Evolutionary conservation across 2,113 vertebrate genomes (phyloP).

Genomic region (Girardinichthys multiradiatus): DNA sequence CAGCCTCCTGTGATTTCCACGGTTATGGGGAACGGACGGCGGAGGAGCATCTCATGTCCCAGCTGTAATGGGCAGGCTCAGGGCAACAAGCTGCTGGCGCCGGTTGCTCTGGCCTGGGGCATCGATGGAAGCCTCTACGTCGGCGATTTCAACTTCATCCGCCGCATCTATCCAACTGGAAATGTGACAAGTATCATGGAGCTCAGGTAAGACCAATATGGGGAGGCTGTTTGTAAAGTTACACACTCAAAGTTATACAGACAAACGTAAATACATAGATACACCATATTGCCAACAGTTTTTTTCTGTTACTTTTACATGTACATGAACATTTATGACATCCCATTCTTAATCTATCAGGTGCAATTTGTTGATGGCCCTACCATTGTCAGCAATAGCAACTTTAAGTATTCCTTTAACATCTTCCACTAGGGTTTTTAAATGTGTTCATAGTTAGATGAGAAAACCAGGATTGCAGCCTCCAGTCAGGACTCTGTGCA

Average conservation of each 20-base stretch:
- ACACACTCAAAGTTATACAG: background rate
- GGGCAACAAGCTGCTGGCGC: conserved; percentile 97
- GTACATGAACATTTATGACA: no score
- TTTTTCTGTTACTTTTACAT: no score
- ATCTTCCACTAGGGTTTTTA: no score
- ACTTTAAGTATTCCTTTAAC: no score
- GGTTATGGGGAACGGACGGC: conserved; percentile 97
- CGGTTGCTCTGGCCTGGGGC: conserved; percentile 93
- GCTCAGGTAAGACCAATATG: conserved; percentile 85
- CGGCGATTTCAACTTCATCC: conserved; percentile 98
- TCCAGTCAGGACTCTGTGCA: no score
- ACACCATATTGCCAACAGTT: no score
- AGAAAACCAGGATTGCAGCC: no score
- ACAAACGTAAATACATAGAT: no score
- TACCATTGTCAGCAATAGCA: no score
- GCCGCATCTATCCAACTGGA: conserved; percentile 93
- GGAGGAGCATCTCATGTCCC: conserved; percentile 96
- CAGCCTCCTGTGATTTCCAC: conserved; percentile 94
- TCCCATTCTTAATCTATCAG: no score
- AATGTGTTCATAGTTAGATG: no score
- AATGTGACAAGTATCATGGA: conserved; percentile 98
- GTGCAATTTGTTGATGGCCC: no score
- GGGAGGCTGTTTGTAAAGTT: background rate
- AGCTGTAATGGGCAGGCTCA: conserved; percentile 97
- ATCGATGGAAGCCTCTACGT: conserved; percentile 95